Percentiles rank a stretch among this genome's conserved stretches.
Conservation (phyloP, 2,888 invertebrate species). For the Erebia palarica region DNA sequence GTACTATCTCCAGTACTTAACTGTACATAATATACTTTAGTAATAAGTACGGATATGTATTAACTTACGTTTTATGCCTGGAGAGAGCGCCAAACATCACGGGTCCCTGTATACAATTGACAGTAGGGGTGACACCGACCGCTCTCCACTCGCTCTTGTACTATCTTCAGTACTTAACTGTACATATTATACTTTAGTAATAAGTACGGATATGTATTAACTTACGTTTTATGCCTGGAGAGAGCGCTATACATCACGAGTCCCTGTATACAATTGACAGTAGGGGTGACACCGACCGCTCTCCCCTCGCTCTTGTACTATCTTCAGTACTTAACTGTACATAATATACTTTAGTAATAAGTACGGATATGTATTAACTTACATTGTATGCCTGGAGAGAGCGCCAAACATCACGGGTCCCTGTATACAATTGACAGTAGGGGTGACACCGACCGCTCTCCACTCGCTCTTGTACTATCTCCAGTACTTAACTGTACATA, state of each 20-base stretch:
- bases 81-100: too few relatives aligned
- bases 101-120: too few relatives aligned
- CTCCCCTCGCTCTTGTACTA: slow-evolving; percentile 84
- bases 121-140: too few relatives aligned
- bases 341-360: slow-evolving; percentile 42
- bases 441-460: slow-evolving; percentile 85
- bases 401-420: slow-evolving; percentile 74
- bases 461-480: slow-evolving; percentile 81
- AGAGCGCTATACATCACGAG: slow-evolving; percentile 70
- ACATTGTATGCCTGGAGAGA: slow-evolving; percentile 58
- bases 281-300: slow-evolving; percentile 84
- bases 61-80: too few relatives aligned
- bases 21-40: too few relatives aligned
- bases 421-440: slow-evolving; percentile 84
- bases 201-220: too few relatives aligned
- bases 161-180: too few relatives aligned
- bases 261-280: slow-evolving; percentile 83
- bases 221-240: too few relatives aligned
- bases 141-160: too few relatives aligned
- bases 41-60: too few relatives aligned
- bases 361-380: slow-evolving; percentile 51
- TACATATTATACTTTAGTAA: too few relatives aligned
- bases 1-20: too few relatives aligned
- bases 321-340: slow-evolving; percentile 78
- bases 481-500: slow-evolving; percentile 79